phyloP scores from a whole-genome alignment of 2,113 vertebrate species.

The Trematocara unimaculatum region DNA sequence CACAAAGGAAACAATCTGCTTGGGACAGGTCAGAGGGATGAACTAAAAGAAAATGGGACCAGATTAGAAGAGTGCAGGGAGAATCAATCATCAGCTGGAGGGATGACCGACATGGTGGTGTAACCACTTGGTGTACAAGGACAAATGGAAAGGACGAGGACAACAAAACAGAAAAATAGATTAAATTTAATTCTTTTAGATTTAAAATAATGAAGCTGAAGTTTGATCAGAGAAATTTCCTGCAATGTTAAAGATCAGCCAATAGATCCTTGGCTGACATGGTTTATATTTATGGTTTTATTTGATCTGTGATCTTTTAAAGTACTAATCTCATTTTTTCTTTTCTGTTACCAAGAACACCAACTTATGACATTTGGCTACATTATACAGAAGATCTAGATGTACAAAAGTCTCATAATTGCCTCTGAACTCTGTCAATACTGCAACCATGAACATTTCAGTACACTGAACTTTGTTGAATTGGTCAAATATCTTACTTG shows the following conservation, averaged over 20 bases:
- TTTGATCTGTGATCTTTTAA: background rate
- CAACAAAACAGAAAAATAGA: background rate
- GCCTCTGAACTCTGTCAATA: background rate
- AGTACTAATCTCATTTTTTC: background rate
- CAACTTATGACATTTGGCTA: background rate
- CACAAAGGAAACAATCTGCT: slow-evolving; percentile 13
- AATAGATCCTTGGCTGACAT: background rate
- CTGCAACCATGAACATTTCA: background rate
- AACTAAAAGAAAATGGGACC: background rate
- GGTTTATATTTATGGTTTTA: background rate
- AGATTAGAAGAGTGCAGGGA: background rate
- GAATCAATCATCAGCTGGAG: background rate
- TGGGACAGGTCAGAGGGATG: background rate
- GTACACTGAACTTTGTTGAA: background rate
- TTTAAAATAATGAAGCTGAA: background rate
- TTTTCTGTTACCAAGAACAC: background rate
- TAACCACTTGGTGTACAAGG: background rate
- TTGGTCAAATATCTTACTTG: background rate
- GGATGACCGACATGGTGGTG: background rate
- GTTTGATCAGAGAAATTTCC: background rate
- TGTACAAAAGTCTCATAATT: background rate
- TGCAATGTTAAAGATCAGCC: background rate
- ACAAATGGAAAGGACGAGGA: background rate
- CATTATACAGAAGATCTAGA: background rate
- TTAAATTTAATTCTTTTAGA: background rate